Evolutionary conservation across 1,140 invertebrate genomes (phyloP), one percentile per base, ranked within the genome.

Genomic region (Zaprionus ornatus): DNA sequence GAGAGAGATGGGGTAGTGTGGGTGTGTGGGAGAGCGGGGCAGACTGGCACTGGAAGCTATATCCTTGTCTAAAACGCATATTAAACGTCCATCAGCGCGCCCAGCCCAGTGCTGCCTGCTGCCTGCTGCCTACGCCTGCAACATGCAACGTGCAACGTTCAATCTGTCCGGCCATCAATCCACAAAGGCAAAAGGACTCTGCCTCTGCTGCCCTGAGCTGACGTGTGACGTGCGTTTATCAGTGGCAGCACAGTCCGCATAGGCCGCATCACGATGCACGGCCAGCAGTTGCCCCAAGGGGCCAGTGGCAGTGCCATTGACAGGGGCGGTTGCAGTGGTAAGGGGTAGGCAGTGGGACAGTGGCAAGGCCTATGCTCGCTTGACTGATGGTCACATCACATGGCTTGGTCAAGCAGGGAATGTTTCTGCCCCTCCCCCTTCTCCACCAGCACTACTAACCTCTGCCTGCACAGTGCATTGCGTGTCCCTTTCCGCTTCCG

Each of bases 151-250:
- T 72, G 74, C 54, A 73, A 73, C 67, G 82, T 85, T 82, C 82
- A 85, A 85, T 86, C 82, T 86, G 79, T 87, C 82, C 76, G 70
- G 76, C 82, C 83, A 86, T 86, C 82, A 86, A 86, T 86, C 82
- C 82, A 79, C 71, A 85, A 85, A 86, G 81, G 75, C 79, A 84
- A 23, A 59, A 87, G 79, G 79, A 82, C 71, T 77, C 75, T 68
- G 67, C 78, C 60, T 50, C 35, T 17, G 35, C 19, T 12, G 21
- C n/a, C 54, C 81, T 60, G 61, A 75, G 79, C 83, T 87, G 84
- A 87, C 77, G 77, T 87, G 83, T 82, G 83, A 87, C 83, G 83
- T 87, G 86, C 83, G 83, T 82, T 87, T 87, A 87, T 87, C 83
- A 87, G 83, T 87, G 79, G 74, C 74, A 59, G 76, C 66, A 66